Evolutionary conservation across 2,888 invertebrate species (phyloP).

Genomic region (Xestia sexstrigata): DNA sequence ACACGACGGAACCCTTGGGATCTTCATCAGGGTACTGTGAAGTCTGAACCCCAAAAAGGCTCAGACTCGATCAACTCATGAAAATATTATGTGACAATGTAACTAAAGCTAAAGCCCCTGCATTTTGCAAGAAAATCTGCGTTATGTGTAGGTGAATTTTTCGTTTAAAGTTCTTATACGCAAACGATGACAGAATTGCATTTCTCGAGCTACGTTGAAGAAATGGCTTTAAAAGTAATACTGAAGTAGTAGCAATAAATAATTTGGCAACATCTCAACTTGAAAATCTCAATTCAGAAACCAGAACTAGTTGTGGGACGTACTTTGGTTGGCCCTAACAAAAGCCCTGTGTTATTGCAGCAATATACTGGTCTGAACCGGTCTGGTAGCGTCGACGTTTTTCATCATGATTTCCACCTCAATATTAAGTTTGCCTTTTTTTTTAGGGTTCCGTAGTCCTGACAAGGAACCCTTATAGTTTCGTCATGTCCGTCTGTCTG

Average conservation of each 20-base stretch:
- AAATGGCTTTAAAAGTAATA: background rate
- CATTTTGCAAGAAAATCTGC: background rate
- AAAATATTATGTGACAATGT: background rate
- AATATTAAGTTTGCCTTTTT: background rate
- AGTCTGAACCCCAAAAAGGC: no score
- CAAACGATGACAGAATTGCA: background rate
- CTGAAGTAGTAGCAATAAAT: background rate
- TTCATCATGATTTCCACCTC: background rate
- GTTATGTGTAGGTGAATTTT: background rate
- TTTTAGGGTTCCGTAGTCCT: no score
- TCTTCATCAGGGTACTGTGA: background rate
- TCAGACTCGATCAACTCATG: constrained; percentile 1
- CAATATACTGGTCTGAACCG: no score
- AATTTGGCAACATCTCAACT: background rate
- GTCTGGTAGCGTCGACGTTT: background rate
- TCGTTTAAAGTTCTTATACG: background rate
- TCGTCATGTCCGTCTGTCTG: no score
- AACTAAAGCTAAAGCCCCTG: no score
- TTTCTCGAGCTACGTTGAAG: background rate
- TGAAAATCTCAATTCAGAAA: background rate
- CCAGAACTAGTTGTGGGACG: background rate
- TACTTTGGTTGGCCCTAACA: background rate
- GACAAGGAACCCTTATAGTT: no score
- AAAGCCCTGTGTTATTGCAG: background rate
- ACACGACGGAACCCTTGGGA: constrained; percentile 28